Base-by-base conservation (phyloP, 2,113 vertebrate genomes). In the Archocentrus centrarchus region DNA sequence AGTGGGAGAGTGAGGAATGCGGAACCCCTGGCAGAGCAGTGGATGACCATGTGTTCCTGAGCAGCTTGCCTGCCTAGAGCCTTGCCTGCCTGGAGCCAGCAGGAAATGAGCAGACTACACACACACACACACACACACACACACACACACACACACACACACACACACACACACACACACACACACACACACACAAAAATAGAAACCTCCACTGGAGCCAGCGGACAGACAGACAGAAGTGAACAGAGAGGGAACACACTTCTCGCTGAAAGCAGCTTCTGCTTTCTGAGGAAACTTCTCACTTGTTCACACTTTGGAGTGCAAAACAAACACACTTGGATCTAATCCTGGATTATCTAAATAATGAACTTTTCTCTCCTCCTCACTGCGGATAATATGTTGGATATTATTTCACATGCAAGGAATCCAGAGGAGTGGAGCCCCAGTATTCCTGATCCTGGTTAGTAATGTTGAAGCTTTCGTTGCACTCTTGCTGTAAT, bases 1-100 rank as follows among this genome's bases (percentile, higher is more conserved):
- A 63, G 82, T 44, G 39, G 14, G 57, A 17, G 68, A 59, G 86
- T 73, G 81, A 89, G 93, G 93, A 93, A 90, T 93, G 91, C 91
- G 90, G 91, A 95, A 91, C 90, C 94, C 68, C 79, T 93, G 92
- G 86, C 90, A 86, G 86, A 89, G 89, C 90, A 84, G 79, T 86
- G 87, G 76, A 66, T 83, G 82, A 80, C 87, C 92, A 93, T 92
- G 88, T 95, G 92, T 95, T 89, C 91, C 76, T 89, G 87, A 81
- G 77, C 85, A 82, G 86, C 59, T 81, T 89, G 83, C 62, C 83
- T 30, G 87, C 75, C 83, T 89, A 80, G 59, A 91, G 39, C 60
- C 32, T 35, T 35, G 32, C 32, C 32, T 35, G 32, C 91, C 86
- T 85, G 82, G 73, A 93, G 79, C 90, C 91, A 79, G 79, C 94